phyloP scores from a whole-genome alignment of 1,140 invertebrate species.

The Physella acuta region DNA sequence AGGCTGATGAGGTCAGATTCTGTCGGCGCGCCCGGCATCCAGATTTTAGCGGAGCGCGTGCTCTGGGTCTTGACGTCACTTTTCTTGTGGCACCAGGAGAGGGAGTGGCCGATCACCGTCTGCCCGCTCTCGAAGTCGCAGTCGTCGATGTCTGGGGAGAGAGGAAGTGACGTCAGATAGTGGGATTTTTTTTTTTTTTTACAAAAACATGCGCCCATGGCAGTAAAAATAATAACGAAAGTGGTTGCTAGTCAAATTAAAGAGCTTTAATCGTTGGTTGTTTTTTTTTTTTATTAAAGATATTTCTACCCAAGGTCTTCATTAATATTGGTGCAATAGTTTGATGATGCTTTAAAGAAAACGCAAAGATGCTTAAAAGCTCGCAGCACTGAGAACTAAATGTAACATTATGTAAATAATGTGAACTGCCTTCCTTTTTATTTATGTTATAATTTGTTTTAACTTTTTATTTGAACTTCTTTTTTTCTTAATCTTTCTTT shows the following conservation, averaged over 20 bases:
- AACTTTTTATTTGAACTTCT: too few relatives aligned
- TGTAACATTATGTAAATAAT: too few relatives aligned
- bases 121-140: slow-evolving; percentile 12
- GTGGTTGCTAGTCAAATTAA: not conserved
- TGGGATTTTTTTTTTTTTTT: not conserved
- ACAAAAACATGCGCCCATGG: not conserved
- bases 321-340: not conserved
- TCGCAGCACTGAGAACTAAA: too few relatives aligned
- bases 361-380: too few relatives aligned
- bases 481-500: too few relatives aligned
- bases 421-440: too few relatives aligned
- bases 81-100: slow-evolving; percentile 20
- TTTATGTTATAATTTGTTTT: too few relatives aligned
- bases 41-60: slow-evolving; percentile 29
- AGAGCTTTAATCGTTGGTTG: not conserved
- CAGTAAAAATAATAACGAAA: not conserved
- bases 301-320: not conserved
- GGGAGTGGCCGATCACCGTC: slow-evolving; percentile 28
- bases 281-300: not conserved
- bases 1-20: slow-evolving; percentile 26
- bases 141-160: slow-evolving; percentile 3
- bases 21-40: slow-evolving; percentile 30
- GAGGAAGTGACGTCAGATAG: not conserved
- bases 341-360: not conserved
- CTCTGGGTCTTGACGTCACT: slow-evolving; percentile 12